These are phyloP conservation scores for Onychostruthus taczanowskii DNA, from an alignment of 2,113 vertebrate species.

Conservation along the genomic window DNA sequence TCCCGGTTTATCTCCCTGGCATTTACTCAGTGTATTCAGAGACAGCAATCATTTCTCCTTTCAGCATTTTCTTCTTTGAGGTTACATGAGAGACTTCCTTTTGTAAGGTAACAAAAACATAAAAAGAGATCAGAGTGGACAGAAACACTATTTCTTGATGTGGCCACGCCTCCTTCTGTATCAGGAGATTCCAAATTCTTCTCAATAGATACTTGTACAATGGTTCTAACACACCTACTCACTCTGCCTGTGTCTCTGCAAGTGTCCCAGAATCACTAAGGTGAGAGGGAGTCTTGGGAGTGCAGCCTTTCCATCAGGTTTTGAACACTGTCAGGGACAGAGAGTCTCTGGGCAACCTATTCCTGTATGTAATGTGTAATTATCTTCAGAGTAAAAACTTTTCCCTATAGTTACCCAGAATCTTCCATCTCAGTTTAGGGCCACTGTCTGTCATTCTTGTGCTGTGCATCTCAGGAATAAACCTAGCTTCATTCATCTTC, in stretches of 20 bases:
- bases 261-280: background rate
- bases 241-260: background rate
- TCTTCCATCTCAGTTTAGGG: background rate
- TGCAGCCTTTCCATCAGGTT: background rate
- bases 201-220: background rate
- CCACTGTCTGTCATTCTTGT: background rate
- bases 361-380: background rate
- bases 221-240: background rate
- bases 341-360: background rate
- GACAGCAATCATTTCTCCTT: background rate
- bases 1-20: background rate
- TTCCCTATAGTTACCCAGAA: background rate
- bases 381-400: background rate
- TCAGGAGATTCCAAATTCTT: background rate
- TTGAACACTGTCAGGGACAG: background rate
- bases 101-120: background rate
- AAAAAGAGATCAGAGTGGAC: background rate
- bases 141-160: background rate
- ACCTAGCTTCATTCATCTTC: background rate
- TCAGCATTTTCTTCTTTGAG: background rate
- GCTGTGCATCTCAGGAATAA: background rate
- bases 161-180: background rate
- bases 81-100: background rate
- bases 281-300: rapidly evolving
- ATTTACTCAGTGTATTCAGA: background rate